These are phyloP conservation scores for Micromys minutus DNA, from an alignment of 2,113 vertebrate species.

Conservation along the genomic window DNA sequence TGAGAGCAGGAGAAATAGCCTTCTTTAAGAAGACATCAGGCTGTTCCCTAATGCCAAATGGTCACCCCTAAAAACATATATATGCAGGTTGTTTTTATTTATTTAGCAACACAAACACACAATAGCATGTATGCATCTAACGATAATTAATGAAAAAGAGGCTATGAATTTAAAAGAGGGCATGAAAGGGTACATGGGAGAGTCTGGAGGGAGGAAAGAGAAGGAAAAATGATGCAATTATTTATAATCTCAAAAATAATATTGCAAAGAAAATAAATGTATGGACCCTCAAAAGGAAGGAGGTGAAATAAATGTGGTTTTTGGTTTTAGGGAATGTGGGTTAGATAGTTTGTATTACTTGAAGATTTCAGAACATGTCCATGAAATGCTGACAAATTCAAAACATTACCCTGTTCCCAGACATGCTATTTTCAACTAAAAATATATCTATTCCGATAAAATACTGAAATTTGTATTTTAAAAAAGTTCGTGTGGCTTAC, in stretches of 20 bases:
- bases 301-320: neutral
- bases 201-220: neutral
- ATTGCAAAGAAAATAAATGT: neutral
- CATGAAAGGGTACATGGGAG: neutral
- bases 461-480: constrained; percentile 46
- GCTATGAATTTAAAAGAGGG: neutral
- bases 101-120: neutral
- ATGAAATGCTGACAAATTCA: constrained; percentile 22
- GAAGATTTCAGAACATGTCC: constrained; percentile 27
- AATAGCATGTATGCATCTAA: neutral
- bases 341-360: neutral
- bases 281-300: neutral
- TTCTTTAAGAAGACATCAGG: neutral
- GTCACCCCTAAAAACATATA: neutral
- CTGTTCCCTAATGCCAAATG: neutral
- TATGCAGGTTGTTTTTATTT: neutral
- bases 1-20: neutral
- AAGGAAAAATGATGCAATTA: neutral
- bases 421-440: constrained; percentile 39
- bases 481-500: neutral
- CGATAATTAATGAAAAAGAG: neutral
- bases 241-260: neutral
- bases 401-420: constrained; percentile 3
- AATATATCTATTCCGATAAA: neutral
- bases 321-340: neutral